Conservation (phyloP, 64 coral and sea anemone species). For the Cladopsammia gracilis region DNA sequence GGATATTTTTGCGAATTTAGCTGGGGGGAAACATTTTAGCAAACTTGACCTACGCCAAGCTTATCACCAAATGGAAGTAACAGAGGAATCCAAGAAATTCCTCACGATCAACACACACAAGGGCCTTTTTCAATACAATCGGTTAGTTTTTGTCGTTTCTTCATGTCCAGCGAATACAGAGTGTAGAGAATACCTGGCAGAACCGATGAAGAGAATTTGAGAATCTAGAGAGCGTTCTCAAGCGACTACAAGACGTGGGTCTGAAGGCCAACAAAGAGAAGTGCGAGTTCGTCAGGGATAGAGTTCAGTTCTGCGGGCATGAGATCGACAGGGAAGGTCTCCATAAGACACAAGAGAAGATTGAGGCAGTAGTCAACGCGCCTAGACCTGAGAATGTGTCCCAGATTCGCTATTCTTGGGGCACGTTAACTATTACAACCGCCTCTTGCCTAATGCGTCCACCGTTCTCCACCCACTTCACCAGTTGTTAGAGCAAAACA, state of each 20-base stretch:
- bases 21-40: conserved; percentile 41
- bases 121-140: conserved; percentile 39
- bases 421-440: conserved; percentile 54
- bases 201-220: conserved; percentile 36
- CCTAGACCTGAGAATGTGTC: conserved; percentile 42
- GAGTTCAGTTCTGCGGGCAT: conserved; percentile 65
- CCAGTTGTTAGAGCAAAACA: conserved; percentile 37
- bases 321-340: conserved; percentile 57
- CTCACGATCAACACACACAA: conserved; percentile 46
- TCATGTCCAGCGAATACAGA: conserved; percentile 35
- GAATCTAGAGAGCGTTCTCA: conserved; percentile 40
- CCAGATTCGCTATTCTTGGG: conserved; percentile 57
- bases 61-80: conserved; percentile 53
- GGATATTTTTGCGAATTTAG: conserved; percentile 47
- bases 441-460: conserved; percentile 51
- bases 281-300: conserved; percentile 62
- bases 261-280: conserved; percentile 48
- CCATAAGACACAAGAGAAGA: conserved; percentile 61
- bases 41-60: conserved; percentile 49
- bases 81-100: conserved; percentile 38
- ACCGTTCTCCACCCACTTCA: conserved; percentile 55
- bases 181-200: conserved; percentile 22
- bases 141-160: conserved; percentile 25
- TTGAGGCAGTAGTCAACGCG: conserved; percentile 44
- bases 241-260: conserved; percentile 58